Base-by-base conservation (phyloP, 2,113 vertebrate species). In the Salvelinus fontinalis region DNA sequence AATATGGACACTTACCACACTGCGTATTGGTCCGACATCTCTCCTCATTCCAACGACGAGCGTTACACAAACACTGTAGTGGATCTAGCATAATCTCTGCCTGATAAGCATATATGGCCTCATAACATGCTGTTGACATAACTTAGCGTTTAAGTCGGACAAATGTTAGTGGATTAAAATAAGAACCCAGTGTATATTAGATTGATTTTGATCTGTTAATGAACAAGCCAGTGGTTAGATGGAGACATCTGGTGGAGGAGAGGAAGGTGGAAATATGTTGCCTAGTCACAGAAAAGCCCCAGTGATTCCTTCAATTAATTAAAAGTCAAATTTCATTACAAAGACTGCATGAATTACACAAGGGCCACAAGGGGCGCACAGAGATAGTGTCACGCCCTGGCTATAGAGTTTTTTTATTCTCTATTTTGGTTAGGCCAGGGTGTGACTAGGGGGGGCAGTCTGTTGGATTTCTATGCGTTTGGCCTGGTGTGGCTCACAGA, bases 241-340 rank as follows among this genome's bases (percentile, higher is more conserved):
- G 51, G 14, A 54, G 4, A 18, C 4, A 54, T 18, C 18, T 5
- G 39, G 39, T 44, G 9, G 39, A 54, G 51, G 16, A 18, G 51
- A 54, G 51, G 51, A 4, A 16, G 12, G 51, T 9, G 16, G 13
- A 2, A 20, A 20, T n/a, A 2, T 62, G 73, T 76, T 77, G 64
- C 34, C 54, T 65, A 16, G 76, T 51, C 29, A 26, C 67, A 77
- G 29, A 81, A 85, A 76, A 76, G 71, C 39, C 73, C 82, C 44
- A 5, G 9, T 48, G 78, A 62, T 75, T 74, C 67, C 12, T 68
- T 67, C 29, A 82, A 12, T 79, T 86, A 83, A 88, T 83, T 83
- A 86, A 79, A 75, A 48, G 20, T 29, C 59, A 44, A 18, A 77
- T 80, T 81, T 84, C 84, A 85, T 54, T 84, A 59, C 73, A 73